Evolutionary conservation across 2,888 invertebrate species (phyloP).

Genomic region (Cryptus viduatorius): DNA sequence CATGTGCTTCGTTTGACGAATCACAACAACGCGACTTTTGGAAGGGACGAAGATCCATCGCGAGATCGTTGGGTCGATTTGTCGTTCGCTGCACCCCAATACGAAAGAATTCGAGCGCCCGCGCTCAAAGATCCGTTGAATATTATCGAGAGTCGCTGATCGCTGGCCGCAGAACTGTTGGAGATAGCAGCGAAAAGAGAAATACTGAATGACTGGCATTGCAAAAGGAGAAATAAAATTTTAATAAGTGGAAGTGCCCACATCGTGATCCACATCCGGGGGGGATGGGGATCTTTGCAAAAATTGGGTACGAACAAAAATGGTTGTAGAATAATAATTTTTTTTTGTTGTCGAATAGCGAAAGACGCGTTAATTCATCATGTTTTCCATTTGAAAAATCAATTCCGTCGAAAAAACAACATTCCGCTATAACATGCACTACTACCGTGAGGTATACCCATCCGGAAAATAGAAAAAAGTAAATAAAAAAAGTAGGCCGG

Average conservation of each 20-base stretch:
- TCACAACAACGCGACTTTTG: slow-evolving; percentile 36
- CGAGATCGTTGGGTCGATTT: slow-evolving; percentile 56
- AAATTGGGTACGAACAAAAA: slow-evolving; percentile 35
- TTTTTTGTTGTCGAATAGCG: slow-evolving; percentile 22
- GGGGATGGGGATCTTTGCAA: not conserved
- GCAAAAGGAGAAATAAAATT: slow-evolving; percentile 1
- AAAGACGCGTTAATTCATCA: slow-evolving; percentile 42
- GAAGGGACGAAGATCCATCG: slow-evolving; percentile 2
- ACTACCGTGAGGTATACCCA: slow-evolving; percentile 24
- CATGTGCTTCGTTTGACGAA: slow-evolving; percentile 58
- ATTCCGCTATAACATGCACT: slow-evolving; percentile 57
- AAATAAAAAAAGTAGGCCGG: not conserved
- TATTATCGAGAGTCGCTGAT: slow-evolving; percentile 60
- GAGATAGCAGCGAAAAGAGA: slow-evolving; percentile 65
- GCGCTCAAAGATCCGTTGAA: slow-evolving; percentile 69
- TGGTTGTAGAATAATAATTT: too few relatives aligned
- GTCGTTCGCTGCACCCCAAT: slow-evolving; percentile 68
- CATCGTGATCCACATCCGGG: too few relatives aligned
- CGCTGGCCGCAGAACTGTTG: slow-evolving; percentile 70
- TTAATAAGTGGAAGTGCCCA: slow-evolving; percentile 16
- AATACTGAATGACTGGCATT: not conserved
- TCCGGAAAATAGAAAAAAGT: slow-evolving; percentile 23
- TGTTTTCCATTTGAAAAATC: too few relatives aligned
- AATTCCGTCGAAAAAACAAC: slow-evolving; percentile 22
- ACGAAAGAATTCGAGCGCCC: slow-evolving; percentile 70